Evolutionary conservation across 2,888 invertebrate genomes (phyloP).

Genomic region (Rugalucina vietnamica): DNA sequence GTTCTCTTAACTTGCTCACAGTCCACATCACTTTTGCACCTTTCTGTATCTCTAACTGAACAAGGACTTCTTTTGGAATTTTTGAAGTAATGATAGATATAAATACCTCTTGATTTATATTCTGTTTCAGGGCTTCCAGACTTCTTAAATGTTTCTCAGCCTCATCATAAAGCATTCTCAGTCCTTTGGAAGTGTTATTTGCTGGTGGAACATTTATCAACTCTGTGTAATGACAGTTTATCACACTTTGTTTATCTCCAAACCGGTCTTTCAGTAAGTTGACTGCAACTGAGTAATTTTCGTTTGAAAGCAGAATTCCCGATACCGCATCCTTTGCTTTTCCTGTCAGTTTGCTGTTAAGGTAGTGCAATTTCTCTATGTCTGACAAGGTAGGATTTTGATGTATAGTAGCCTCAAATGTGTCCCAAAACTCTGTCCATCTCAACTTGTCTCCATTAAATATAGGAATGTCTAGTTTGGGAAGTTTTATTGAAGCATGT

Average conservation of each 20-base stretch:
- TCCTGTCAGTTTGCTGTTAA: slow-evolving; percentile 4
- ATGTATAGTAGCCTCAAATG: slow-evolving; percentile 1
- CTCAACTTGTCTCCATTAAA: slow-evolving; percentile 1
- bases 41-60: slow-evolving; percentile 36
- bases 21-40: slow-evolving; percentile 14
- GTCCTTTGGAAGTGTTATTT: neutral
- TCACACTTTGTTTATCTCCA: slow-evolving; percentile 1
- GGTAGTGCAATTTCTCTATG: neutral
- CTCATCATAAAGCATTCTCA: neutral
- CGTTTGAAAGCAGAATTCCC: neutral
- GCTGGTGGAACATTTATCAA: neutral
- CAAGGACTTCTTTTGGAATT: slow-evolving; percentile 21
- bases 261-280: neutral
- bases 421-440: slow-evolving; percentile 11
- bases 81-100: slow-evolving; percentile 24
- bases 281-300: slow-evolving; percentile 2
- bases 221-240: neutral
- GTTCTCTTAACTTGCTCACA: slow-evolving; percentile 7
- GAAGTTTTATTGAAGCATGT: neutral
- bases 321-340: neutral
- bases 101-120: slow-evolving; percentile 34
- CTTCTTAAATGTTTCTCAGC: slow-evolving; percentile 6
- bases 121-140: slow-evolving; percentile 20
- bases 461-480: neutral
- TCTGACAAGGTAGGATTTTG: neutral